Evolutionary conservation across 2,888 invertebrate species (phyloP).

Genomic region (Rotaria socialis): DNA sequence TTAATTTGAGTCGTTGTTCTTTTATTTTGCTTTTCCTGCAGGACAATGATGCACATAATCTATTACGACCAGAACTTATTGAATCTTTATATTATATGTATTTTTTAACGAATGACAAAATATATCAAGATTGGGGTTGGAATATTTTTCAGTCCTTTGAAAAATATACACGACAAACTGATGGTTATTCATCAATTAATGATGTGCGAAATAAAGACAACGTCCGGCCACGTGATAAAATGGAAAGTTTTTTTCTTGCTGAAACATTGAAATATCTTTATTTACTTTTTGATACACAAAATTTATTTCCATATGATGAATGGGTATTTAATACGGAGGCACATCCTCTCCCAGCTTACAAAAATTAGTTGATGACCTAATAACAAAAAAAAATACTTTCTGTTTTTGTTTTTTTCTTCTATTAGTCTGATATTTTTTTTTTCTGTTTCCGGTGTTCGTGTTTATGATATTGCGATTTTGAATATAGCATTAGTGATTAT

Average conservation of each 20-base stretch:
- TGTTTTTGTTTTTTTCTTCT: too few relatives aligned
- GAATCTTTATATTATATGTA: constrained; percentile 96
- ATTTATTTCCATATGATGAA: constrained; percentile 68
- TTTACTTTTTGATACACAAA: constrained; percentile 80
- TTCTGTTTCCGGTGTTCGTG: neutral
- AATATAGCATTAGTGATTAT: neutral
- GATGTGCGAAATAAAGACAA: constrained; percentile 74
- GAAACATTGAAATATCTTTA: constrained; percentile 98
- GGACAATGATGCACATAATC: constrained; percentile 66
- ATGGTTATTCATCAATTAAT: constrained; percentile 86
- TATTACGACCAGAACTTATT: constrained; percentile 87
- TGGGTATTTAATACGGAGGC: constrained; percentile 99
- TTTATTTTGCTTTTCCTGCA: neutral
- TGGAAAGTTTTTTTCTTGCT: constrained; percentile 96
- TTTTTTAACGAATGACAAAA: constrained; percentile 87
- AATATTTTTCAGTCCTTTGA: constrained; percentile 88
- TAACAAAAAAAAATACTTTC: too few relatives aligned
- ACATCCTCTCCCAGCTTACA: constrained; percentile 70
- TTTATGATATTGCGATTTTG: neutral
- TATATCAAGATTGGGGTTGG: constrained; percentile 99
- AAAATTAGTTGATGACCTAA: neutral
- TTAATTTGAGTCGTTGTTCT: neutral
- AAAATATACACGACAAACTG: constrained; percentile 76
- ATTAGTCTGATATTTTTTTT: neutral
- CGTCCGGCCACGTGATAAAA: constrained; percentile 83